Percentiles rank a stretch among this genome's conserved stretches.
Evolutionary conservation across 2,113 vertebrate genomes (phyloP).

Genomic region (Hiodon alosoides): DNA sequence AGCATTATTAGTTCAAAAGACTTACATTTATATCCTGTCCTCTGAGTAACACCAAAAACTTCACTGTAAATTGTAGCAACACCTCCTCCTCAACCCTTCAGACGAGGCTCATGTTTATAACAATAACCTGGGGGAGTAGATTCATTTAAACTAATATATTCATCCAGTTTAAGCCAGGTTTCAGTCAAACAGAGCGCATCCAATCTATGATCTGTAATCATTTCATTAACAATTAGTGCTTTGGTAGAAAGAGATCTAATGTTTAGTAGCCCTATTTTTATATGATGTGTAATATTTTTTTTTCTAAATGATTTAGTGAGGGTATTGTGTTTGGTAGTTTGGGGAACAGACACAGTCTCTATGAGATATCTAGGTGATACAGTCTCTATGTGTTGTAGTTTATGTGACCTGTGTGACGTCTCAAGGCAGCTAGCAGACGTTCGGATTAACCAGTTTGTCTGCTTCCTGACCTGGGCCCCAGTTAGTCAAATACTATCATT

Average conservation of each 20-base stretch:
- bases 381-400: too few relatives aligned
- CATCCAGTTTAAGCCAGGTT: background rate
- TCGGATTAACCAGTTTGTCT: too few relatives aligned
- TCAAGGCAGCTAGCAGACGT: too few relatives aligned
- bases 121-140: constrained; percentile 1
- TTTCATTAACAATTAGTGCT: constrained; percentile 1
- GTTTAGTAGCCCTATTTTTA: constrained; percentile 11
- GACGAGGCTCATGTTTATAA: background rate
- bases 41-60: too few relatives aligned
- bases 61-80: background rate
- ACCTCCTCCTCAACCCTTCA: background rate
- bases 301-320: too few relatives aligned
- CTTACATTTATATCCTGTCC: background rate
- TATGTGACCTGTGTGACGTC: too few relatives aligned
- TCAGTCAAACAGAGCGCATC: background rate
- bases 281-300: background rate
- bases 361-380: too few relatives aligned
- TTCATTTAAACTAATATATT: constrained; percentile 3
- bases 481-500: too few relatives aligned
- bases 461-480: too few relatives aligned
- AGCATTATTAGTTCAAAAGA: background rate
- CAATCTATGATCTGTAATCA: background rate
- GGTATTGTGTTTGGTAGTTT: too few relatives aligned
- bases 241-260: background rate
- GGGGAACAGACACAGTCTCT: too few relatives aligned